Evolutionary conservation across 2,113 vertebrate genomes (phyloP).

Genomic region (Madoqua kirkii): DNA sequence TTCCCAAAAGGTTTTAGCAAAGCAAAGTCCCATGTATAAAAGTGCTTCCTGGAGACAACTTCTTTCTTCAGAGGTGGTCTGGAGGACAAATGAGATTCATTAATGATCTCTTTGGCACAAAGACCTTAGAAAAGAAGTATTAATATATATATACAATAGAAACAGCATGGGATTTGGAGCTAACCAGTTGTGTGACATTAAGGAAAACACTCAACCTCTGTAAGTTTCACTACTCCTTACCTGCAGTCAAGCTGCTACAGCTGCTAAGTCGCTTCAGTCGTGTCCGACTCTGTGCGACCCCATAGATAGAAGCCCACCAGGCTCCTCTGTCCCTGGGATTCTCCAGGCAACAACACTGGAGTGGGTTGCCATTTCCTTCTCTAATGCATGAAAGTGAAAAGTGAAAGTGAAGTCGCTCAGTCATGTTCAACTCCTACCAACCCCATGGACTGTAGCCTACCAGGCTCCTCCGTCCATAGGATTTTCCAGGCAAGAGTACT

Average conservation of each 20-base stretch:
- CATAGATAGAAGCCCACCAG: too few species aligned
- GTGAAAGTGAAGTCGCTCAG: too few species aligned
- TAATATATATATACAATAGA: not conserved
- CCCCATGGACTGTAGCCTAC: too few species aligned
- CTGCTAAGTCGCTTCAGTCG: too few species aligned
- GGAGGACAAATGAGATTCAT: not conserved
- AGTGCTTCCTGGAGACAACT: not conserved
- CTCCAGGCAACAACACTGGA: too few species aligned
- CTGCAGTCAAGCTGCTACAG: not conserved
- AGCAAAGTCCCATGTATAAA: not conserved
- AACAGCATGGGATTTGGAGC: not conserved
- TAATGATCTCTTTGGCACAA: not conserved
- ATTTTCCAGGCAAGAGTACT: too few species aligned
- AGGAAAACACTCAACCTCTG: not conserved
- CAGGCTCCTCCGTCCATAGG: too few species aligned
- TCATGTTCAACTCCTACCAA: too few species aligned
- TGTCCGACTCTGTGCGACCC: too few species aligned
- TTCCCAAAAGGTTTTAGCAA: not conserved
- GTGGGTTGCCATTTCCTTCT: too few species aligned
- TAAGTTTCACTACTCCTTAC: not conserved
- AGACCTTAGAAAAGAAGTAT: not conserved
- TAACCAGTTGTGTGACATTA: not conserved
- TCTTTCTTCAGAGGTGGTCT: not conserved
- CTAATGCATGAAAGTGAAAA: too few species aligned
- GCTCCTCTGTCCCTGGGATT: too few species aligned